Percentiles rank a stretch among this genome's conserved stretches.
phyloP scores from a whole-genome alignment of 2,113 vertebrate genomes.

The Gallinago paraguaiae region DNA sequence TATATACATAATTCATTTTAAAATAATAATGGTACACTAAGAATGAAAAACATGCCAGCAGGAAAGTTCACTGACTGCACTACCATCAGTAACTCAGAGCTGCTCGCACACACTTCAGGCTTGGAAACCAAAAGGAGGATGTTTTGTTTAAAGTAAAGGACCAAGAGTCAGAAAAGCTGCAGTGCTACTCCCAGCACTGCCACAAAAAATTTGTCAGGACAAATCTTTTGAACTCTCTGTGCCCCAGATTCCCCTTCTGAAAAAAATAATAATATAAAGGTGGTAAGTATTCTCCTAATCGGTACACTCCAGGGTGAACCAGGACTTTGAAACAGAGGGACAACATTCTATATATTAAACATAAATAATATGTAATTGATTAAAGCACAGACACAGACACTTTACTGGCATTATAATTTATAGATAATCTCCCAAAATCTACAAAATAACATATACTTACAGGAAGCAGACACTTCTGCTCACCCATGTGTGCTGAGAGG shows the following conservation, averaged over 20 bases:
- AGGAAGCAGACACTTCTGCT: neutral
- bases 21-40: slow-evolving; percentile 44
- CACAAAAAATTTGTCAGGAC: neutral
- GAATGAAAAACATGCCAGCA: slow-evolving; percentile 47
- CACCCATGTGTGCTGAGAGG: no score
- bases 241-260: neutral
- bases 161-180: neutral
- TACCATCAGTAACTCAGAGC: slow-evolving; percentile 18
- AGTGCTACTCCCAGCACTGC: neutral
- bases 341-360: neutral
- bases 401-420: neutral
- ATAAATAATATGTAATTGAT: neutral
- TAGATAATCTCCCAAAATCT: neutral
- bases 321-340: neutral
- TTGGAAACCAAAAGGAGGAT: neutral
- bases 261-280: neutral
- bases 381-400: neutral
- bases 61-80: slow-evolving; percentile 23
- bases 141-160: neutral
- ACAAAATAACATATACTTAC: neutral
- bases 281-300: neutral
- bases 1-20: slow-evolving; percentile 53
- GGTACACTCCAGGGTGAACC: neutral
- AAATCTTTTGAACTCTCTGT: neutral
- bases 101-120: neutral